Conservation (phyloP, 2,888 invertebrate genomes). For the Geophilus truncorum region DNA sequence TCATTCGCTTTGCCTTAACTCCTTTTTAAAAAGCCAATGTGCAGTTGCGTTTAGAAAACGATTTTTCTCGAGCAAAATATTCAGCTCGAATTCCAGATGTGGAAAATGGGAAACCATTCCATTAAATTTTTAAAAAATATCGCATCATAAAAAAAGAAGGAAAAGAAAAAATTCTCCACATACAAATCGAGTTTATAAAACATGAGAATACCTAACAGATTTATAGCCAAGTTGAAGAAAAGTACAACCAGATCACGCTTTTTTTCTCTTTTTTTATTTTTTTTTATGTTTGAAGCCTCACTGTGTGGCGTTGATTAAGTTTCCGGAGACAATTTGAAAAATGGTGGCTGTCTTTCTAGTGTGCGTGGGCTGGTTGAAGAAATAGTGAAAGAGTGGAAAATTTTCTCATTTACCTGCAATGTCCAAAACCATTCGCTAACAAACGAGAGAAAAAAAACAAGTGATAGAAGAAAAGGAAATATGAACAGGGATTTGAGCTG, state of each 20-base stretch:
- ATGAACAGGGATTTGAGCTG: background rate
- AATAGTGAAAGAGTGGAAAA: conserved; percentile 3
- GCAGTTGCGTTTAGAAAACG: background rate
- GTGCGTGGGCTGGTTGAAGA: conserved; percentile 19
- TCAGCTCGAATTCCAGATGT: background rate
- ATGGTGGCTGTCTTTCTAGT: conserved; percentile 7
- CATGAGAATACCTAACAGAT: background rate
- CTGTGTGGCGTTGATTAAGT: conserved; percentile 5
- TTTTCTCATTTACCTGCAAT: conserved; percentile 12
- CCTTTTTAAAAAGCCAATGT: background rate
- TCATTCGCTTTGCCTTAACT: background rate
- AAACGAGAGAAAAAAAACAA: background rate
- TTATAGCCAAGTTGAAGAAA: conserved; percentile 6
- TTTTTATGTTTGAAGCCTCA: background rate
- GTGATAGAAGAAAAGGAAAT: background rate
- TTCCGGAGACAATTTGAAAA: conserved; percentile 27
- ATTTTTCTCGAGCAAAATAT: background rate
- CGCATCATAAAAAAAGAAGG: background rate
- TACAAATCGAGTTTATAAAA: conserved; percentile 21
- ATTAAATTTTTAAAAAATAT: background rate
- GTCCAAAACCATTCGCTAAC: background rate
- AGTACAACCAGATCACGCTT: background rate
- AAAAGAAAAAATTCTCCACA: background rate
- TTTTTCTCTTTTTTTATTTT: background rate
- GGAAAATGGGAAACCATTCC: background rate